Evolutionary conservation across 2,797 vertebrate species (phyloP).

Genomic region (Nannoperca australis): DNA sequence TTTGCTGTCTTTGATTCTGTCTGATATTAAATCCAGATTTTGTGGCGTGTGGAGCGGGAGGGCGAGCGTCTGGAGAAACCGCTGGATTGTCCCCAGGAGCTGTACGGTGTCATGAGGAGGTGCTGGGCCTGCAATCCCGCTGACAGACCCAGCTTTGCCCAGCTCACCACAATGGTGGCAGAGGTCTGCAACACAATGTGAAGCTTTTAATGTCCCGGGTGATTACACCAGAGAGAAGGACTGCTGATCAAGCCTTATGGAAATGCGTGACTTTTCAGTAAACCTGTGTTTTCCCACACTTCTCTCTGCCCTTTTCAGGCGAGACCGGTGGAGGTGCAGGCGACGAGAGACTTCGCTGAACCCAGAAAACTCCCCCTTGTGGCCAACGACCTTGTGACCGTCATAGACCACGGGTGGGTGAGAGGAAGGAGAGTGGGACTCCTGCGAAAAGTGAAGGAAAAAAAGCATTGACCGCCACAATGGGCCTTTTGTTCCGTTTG

Average conservation of each 20-base stretch:
- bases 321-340: constrained; percentile 86
- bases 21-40: constrained; percentile 75
- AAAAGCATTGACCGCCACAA: constrained; percentile 15
- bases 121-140: constrained; percentile 88
- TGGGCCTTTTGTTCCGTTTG: constrained; percentile 59
- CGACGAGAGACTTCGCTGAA: constrained; percentile 85
- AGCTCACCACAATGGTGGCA: constrained; percentile 81
- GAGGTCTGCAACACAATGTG: constrained; percentile 80
- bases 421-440: constrained; percentile 19
- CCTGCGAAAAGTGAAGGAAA: constrained; percentile 44
- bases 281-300: background rate
- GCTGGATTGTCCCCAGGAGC: constrained; percentile 86
- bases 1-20: background rate
- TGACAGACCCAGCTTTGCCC: constrained; percentile 87
- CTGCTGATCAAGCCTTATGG: background rate
- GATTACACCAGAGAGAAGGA: background rate
- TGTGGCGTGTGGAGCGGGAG: constrained; percentile 87
- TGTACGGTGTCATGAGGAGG: constrained; percentile 86
- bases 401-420: constrained; percentile 90
- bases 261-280: background rate
- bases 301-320: constrained; percentile 75
- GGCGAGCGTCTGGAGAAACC: constrained; percentile 88
- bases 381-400: constrained; percentile 85
- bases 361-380: constrained; percentile 86
- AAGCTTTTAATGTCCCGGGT: background rate